Percentiles rank a stretch among this genome's conserved stretches.
phyloP scores from a whole-genome alignment of 2,113 vertebrate genomes.

The Brachyhypopomus occidentalis region DNA sequence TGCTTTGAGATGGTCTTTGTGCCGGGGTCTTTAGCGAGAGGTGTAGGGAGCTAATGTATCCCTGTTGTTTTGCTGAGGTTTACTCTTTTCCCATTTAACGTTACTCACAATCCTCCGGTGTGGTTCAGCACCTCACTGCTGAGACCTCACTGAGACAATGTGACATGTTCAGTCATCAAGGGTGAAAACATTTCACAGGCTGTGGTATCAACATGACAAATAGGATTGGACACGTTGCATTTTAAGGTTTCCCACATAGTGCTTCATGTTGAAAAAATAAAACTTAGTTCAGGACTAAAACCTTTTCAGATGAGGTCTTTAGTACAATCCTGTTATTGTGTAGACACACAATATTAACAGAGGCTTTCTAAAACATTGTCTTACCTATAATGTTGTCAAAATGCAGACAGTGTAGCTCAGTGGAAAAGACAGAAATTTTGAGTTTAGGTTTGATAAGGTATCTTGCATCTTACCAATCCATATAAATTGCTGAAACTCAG shows the following conservation, averaged over 20 bases:
- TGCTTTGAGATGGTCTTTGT: neutral
- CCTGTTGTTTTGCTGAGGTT: no score
- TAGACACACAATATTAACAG: neutral
- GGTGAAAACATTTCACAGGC: neutral
- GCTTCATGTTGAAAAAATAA: constrained; percentile 3
- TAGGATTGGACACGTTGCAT: neutral
- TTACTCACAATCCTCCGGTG: neutral
- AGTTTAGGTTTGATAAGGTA: no score
- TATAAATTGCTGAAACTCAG: no score
- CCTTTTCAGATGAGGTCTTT: neutral
- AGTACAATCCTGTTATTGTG: neutral
- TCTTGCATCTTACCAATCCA: no score
- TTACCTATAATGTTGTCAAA: no score
- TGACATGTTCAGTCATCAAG: constrained; percentile 6
- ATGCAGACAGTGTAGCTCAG: no score
- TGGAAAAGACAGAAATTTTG: no score
- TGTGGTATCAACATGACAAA: neutral
- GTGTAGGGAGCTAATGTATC: no score
- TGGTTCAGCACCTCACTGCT: neutral
- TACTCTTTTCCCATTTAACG: neutral
- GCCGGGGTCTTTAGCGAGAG: no score
- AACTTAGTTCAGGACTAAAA: neutral
- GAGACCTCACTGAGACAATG: neutral
- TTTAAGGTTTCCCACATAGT: neutral
- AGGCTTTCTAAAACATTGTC: no score